These are phyloP conservation scores for Cataglyphis livida DNA, from an alignment of 2,888 invertebrate genomes.

Conservation along the genomic window DNA sequence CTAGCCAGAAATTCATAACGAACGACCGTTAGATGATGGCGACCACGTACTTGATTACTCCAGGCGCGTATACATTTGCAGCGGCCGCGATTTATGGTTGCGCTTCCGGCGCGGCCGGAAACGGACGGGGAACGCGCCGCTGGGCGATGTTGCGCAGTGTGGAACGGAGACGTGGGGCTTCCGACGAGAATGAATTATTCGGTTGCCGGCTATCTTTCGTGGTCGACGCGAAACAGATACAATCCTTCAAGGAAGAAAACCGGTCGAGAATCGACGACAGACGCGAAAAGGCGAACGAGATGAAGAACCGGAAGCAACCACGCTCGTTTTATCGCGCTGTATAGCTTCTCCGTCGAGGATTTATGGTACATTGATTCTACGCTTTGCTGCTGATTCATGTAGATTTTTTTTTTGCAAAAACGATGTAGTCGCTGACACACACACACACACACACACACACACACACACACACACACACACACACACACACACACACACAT, in stretches of 20 bases:
- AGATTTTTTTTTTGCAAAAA: neutral
- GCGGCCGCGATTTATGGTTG: conserved; percentile 58
- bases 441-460: neutral
- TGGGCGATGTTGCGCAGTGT: conserved; percentile 57
- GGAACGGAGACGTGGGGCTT: conserved; percentile 58
- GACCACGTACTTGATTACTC: conserved; percentile 45
- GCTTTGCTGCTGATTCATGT: conserved; percentile 2
- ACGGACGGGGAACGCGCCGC: conserved; percentile 44
- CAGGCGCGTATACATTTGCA: conserved; percentile 44
- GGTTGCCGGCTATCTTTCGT: conserved; percentile 43
- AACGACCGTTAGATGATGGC: conserved; percentile 26
- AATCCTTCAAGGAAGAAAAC: conserved; percentile 30
- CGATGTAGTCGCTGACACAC: neutral
- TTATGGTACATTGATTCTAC: conserved; percentile 29
- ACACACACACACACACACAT: neutral
- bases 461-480: too few relatives aligned
- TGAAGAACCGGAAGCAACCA: conserved; percentile 51
- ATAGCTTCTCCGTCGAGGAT: conserved; percentile 3
- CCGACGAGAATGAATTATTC: conserved; percentile 66
- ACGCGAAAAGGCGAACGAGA: conserved; percentile 20
- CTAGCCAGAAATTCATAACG: conserved; percentile 20
- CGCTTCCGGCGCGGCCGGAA: conserved; percentile 56
- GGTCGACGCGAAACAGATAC: conserved; percentile 44
- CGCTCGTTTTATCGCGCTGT: conserved; percentile 35
- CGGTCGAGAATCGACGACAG: conserved; percentile 22